Evolutionary conservation across 2,888 invertebrate genomes (phyloP).

Genomic region (Adineta ricciae): DNA sequence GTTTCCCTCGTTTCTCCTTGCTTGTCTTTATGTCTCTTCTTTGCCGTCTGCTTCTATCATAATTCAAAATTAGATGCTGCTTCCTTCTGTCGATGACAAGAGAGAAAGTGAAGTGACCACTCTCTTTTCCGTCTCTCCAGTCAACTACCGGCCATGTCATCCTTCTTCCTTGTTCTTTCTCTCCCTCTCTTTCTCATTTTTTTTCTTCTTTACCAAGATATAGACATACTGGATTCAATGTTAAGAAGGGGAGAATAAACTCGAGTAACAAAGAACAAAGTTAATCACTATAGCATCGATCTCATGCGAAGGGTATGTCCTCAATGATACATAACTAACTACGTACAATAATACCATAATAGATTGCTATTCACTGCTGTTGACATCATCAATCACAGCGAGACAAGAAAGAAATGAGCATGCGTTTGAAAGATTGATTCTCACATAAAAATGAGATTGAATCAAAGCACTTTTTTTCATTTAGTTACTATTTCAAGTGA

Average conservation of each 20-base stretch:
- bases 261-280: neutral
- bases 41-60: neutral
- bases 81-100: neutral
- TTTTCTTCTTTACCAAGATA: neutral
- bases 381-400: neutral
- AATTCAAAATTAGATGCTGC: neutral
- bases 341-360: neutral
- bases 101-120: slow-evolving; percentile 12
- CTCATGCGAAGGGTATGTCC: neutral
- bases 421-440: neutral
- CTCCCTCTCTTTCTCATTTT: neutral
- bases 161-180: neutral
- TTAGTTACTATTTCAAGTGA: neutral
- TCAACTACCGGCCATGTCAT: slow-evolving; percentile 2
- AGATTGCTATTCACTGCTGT: neutral
- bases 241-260: neutral
- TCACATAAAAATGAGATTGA: neutral
- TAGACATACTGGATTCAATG: neutral
- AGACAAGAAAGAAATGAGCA: neutral
- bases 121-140: neutral
- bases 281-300: neutral
- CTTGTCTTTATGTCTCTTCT: neutral
- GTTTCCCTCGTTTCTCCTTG: neutral
- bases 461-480: neutral
- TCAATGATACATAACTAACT: neutral